Conservation (phyloP, 2,113 vertebrate genomes). For the Pseudorectes ferrugineus region DNA sequence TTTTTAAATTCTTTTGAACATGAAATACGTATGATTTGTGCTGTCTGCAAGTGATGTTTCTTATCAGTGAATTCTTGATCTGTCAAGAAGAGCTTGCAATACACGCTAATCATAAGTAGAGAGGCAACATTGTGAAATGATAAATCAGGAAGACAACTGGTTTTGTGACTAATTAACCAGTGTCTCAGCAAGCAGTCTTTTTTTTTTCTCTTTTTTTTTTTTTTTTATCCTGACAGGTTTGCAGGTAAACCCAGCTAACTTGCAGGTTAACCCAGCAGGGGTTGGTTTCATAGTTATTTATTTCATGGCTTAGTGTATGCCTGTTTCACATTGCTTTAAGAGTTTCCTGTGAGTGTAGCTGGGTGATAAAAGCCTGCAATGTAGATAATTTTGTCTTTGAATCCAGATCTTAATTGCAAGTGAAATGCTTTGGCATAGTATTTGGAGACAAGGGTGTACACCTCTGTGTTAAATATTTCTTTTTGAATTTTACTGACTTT, state of each 20-base stretch:
- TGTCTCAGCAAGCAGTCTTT: neutral
- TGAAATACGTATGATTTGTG: neutral
- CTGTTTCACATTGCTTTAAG: neutral
- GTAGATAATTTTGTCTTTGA: neutral
- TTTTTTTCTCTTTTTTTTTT: neutral
- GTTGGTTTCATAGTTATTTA: neutral
- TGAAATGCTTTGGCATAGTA: neutral
- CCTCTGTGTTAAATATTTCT: neutral
- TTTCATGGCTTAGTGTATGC: neutral
- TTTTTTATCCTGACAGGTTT: neutral
- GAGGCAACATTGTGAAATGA: neutral
- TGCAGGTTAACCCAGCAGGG: neutral
- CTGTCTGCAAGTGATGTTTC: neutral
- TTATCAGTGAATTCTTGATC: neutral
- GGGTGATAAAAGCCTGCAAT: neutral
- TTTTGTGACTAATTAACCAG: neutral
- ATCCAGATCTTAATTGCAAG: neutral
- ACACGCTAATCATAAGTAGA: fast-evolving
- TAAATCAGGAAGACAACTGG: neutral
- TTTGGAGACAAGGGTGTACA: neutral
- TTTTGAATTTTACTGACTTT: neutral
- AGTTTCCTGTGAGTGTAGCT: neutral
- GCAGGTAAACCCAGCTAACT: neutral
- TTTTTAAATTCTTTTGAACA: neutral
- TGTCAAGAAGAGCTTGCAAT: neutral